Conservation (phyloP, 64 coral and sea anemone species). For the Exaiptasia diaphana region DNA sequence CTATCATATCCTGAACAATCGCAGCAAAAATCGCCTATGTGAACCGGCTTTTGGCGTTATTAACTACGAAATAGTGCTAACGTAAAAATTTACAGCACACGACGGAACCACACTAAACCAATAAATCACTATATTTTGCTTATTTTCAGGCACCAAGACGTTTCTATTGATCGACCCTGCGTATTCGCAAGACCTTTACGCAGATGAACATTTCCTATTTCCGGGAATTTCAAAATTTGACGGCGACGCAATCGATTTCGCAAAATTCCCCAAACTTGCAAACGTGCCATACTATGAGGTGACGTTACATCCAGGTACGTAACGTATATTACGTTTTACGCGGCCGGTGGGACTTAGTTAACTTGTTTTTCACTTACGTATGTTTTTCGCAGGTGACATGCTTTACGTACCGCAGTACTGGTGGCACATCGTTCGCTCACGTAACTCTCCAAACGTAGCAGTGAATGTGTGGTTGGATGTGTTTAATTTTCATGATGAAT, state of each 20-base stretch:
- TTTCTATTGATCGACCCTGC: conserved; percentile 68
- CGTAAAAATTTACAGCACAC: no score
- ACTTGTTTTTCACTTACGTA: no score
- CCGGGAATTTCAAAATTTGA: conserved; percentile 78
- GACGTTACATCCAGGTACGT: conserved; percentile 60
- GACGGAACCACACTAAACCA: no score
- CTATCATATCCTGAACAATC: no score
- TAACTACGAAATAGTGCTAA: no score
- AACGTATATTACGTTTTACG: background rate
- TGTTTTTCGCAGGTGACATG: conserved; percentile 85
- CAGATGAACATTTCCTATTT: conserved; percentile 63
- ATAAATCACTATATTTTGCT: no score
- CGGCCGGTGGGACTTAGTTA: no score
- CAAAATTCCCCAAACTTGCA: conserved; percentile 59
- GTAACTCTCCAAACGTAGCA: conserved; percentile 77
- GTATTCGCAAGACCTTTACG: conserved; percentile 72
- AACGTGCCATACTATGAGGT: conserved; percentile 76
- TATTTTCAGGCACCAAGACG: conserved; percentile 78
- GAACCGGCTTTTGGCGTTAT: no score
- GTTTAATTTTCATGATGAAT: conserved; percentile 85
- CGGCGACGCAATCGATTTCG: conserved; percentile 67
- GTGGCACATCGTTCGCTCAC: conserved; percentile 86
- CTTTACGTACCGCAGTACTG: conserved; percentile 95
- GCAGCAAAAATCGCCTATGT: no score
- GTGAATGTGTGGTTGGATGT: conserved; percentile 89